Base-by-base conservation (phyloP, 2,797 vertebrate genomes). In the Sebastes dallii region DNA sequence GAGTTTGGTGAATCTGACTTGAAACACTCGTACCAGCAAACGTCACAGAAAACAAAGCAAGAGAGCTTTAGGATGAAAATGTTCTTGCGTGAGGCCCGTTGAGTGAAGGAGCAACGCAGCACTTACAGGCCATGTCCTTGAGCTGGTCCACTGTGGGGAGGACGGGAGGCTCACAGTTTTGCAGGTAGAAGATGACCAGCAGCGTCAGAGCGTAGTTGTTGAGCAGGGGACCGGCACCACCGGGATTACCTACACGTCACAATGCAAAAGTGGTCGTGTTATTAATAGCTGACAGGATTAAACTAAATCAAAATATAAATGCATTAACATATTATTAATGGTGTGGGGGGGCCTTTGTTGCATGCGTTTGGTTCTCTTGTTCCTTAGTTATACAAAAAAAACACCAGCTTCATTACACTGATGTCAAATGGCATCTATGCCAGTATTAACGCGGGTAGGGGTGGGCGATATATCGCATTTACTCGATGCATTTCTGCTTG, bases 181-280 rank as follows among this genome's bases (percentile, higher is more conserved):
- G 98, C 85, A 99, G 95, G 93, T 95, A 99, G 90, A 96, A 98
- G 77, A 99, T 88, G 84, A 98, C 86, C 75, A 99, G 94, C 88
- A 99, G 93, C 0, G 97, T 98, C 92, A 99, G 92, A 4, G 98
- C 97, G 2, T 99, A 99, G 92, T 98, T 99, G 92, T 96, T 99
- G 86, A 99, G 95, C 76, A 97, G 92, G 1, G 97, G 95, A 1
- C 98, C 98, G 0, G 96, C 93, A 3, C 98, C 98, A 0, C 95
- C 95, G 2, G 95, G 94, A 76, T 97, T 97, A 66, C 97, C 97
- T 99, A 74, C 24, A 88, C 0, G 6, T 54, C 4, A 67, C 3
- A 50, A 67, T 1, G 6, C 1, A 85, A 56, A 29, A 1, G 30
- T 24, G 9, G 6, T 3, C 1, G 4, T 13, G 29, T 39, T 13